Evolutionary conservation across 2,888 invertebrate genomes (phyloP).

Genomic region (Stegana nigrithorax): DNA sequence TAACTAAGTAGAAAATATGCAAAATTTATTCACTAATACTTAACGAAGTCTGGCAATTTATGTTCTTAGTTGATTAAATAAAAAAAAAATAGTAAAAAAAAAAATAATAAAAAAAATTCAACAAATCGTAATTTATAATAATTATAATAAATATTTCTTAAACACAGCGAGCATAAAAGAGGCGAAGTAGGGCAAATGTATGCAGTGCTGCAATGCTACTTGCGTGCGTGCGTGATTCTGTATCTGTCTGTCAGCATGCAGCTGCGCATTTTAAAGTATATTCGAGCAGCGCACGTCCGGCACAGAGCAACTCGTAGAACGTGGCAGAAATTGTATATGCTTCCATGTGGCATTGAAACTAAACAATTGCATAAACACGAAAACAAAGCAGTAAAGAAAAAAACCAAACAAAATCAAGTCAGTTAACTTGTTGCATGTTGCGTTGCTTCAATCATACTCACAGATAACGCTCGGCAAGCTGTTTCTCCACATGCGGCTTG

Average conservation of each 20-base stretch:
- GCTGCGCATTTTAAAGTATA: slow-evolving; percentile 53
- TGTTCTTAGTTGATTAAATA: not conserved
- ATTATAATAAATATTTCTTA: no score
- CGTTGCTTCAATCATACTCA: no score
- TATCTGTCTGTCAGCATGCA: not conserved
- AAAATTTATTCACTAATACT: not conserved
- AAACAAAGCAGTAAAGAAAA: not conserved
- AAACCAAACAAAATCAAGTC: not conserved
- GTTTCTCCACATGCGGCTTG: slow-evolving; percentile 66
- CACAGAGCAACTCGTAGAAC: slow-evolving; percentile 60
- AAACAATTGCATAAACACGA: no score
- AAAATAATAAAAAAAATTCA: not conserved
- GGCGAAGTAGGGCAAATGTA: slow-evolving; percentile 22
- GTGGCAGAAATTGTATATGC: slow-evolving; percentile 64
- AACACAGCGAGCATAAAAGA: no score
- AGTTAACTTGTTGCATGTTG: no score
- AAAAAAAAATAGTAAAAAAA: not conserved
- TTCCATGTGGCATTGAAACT: slow-evolving; percentile 67
- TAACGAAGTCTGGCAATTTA: slow-evolving; percentile 3
- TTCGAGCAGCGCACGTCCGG: slow-evolving; percentile 58
- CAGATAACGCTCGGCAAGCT: slow-evolving; percentile 65
- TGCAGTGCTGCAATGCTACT: not conserved
- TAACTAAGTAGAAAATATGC: not conserved
- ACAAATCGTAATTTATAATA: slow-evolving; percentile 14
- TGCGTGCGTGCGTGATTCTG: not conserved